Base-by-base conservation (phyloP, 1,140 invertebrate species). In the Spodoptera litura region DNA sequence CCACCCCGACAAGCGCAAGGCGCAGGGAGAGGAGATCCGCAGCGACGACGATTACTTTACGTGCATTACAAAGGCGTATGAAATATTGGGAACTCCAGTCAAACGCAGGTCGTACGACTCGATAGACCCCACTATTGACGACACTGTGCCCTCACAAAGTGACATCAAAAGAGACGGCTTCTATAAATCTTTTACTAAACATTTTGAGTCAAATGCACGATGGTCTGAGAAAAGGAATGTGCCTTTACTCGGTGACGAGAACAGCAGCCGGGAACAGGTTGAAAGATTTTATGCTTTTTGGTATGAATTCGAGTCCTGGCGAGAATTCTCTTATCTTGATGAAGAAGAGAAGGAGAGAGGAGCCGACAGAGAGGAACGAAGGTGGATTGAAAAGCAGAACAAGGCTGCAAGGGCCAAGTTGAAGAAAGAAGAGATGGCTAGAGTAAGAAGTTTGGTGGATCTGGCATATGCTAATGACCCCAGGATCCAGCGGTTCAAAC, bases 281-380 rank as follows among this genome's bases (percentile, higher is more conserved):
- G 98, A 99, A 88, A 95, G 95, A 53, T 98, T 98, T 95, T 98
- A 98, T 90, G 96, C 96, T 53, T 98, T 98, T 94, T 99, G 99
- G 98, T 99, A 99, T 92, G 96, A 98, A 83, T 99, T 99, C 95
- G 98, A 99, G 84, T 99, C 99, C 0, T 99, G 99, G 99, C 95
- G 99, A 82, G 99, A 99, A 88, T 99, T 98, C 95, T 99, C 99
- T n/a, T 99, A 99, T 93, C 94, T 99, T 76, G 99, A 99, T 94
- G 99, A 99, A 95, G 99, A 99, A 91, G 99, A 99, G 84, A 99
- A 99, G 93, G 98, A 99, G 90, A 99, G 98, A 90, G 99, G 99
- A 4, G 97, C 99, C 94, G 98, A 98, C 95, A 96, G 99, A 1
- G 99, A 99, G 85, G 99, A 99, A 95, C 95, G 99, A 31, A 96